Percentiles rank a stretch among this genome's conserved stretches.
Evolutionary conservation across 2,797 vertebrate species (phyloP).

Genomic region (Chaetodon trifasciatus): DNA sequence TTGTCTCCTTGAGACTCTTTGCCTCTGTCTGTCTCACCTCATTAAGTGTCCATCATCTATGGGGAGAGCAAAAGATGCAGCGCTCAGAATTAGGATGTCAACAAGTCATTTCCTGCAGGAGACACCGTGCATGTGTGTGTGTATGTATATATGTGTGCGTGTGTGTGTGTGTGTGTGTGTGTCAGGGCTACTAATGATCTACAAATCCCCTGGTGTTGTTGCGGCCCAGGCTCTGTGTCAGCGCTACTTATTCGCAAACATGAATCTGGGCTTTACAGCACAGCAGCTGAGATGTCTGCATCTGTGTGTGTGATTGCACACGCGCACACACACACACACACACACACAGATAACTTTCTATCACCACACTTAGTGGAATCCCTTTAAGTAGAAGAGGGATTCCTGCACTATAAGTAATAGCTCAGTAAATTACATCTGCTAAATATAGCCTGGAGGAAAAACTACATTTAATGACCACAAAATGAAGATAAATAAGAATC

Average conservation of each 20-base stretch:
- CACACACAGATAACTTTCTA: conserved; percentile 56
- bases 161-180: conserved; percentile 13
- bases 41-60: conserved; percentile 69
- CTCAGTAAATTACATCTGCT: conserved; percentile 39
- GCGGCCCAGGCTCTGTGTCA: conserved; percentile 53
- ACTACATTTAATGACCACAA: neutral
- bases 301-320: conserved; percentile 15
- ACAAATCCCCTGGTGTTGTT: conserved; percentile 71
- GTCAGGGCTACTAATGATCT: conserved; percentile 69
- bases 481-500: conserved; percentile 1
- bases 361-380: conserved; percentile 59
- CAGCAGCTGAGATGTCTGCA: conserved; percentile 55
- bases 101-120: conserved; percentile 75
- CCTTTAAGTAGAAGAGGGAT: conserved; percentile 61
- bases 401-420: conserved; percentile 45
- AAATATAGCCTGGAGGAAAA: conserved; percentile 42
- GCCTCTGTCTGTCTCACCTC: conserved; percentile 55
- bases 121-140: conserved; percentile 32
- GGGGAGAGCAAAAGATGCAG: conserved; percentile 59
- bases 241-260: conserved; percentile 68
- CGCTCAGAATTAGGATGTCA: conserved; percentile 69
- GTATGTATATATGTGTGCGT: conserved; percentile 19
- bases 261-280: conserved; percentile 63
- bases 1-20: conserved; percentile 36
- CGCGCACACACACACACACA: neutral